Evolutionary conservation across 2,113 vertebrate species (phyloP), one percentile per base, ranked within the genome.

Genomic region (Pituophis catenifer): DNA sequence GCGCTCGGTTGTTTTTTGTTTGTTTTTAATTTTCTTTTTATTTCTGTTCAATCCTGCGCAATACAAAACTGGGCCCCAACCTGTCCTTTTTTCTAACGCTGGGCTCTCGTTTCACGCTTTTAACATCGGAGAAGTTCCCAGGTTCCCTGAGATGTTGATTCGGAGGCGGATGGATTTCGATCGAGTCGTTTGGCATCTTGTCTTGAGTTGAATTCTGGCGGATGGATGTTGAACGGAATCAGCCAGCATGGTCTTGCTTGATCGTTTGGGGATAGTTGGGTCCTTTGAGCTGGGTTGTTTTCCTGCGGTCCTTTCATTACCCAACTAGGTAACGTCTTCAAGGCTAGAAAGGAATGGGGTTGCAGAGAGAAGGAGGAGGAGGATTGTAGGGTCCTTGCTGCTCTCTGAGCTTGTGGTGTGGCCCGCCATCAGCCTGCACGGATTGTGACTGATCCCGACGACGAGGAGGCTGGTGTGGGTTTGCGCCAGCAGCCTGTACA

Each of bases 1-100:
- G 99, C 90, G 94, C 90, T 21, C 0, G 17, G 12, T 24, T 0
- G 38, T 17, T n/a, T 3, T 38, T 11, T 15, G 48, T 50, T 50
- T 50, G 1, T 50, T 50, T 50, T 48, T 48, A 48, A 50, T 50
- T 50, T 50, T 50, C 26, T 6, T 54, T 33, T 9, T 57, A 54
- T 23, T 23, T 24, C 23, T 59, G 17, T 59, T 59, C 24, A 81
- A 38, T 5, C 12, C 19, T 6, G 29, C 2, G 2, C 17, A 1
- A 29, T 48, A 48, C 52, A 29, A 54, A 53, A 53, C 19, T 8
- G 59, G 87, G 10, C 2, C 57, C 5, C 1, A 6, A 52, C 19
- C 17, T 8, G 5, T 75, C 65, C 13, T 70, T 33, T 48, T 13
- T 75, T 75, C 65, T 33, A 33, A 17, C n/a, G 33, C 65, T 1